Evolutionary conservation across 2,888 invertebrate genomes (phyloP).

Genomic region (Nymphalis c-album): DNA sequence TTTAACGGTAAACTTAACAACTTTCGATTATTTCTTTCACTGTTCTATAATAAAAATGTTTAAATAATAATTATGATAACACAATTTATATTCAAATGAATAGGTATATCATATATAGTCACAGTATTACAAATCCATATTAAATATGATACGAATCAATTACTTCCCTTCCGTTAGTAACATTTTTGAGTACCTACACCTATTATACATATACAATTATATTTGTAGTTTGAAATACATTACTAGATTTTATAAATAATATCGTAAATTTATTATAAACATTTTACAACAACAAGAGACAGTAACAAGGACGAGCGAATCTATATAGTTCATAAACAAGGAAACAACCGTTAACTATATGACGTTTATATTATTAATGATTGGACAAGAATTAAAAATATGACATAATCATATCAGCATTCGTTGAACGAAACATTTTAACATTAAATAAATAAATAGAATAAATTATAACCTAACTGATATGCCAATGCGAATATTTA

Average conservation of each 20-base stretch:
- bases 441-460: background rate
- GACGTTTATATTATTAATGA: background rate
- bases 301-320: constrained; percentile 60
- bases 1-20: too few relatives aligned
- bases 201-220: constrained; percentile 55
- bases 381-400: too few relatives aligned
- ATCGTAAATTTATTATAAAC: constrained; percentile 70
- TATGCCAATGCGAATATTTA: constrained; percentile 74
- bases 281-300: constrained; percentile 73
- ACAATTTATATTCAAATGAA: background rate
- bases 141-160: constrained; percentile 46
- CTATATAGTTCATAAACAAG: constrained; percentile 5
- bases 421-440: background rate
- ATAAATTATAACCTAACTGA: constrained; percentile 49
- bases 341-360: background rate
- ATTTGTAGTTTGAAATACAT: constrained; percentile 54
- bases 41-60: too few relatives aligned
- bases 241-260: constrained; percentile 61
- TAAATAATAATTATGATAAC: background rate
- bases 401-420: too few relatives aligned
- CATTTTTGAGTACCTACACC: constrained; percentile 55
- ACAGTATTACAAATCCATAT: background rate
- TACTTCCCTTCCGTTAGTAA: constrained; percentile 64
- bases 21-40: too few relatives aligned
- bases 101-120: too few relatives aligned